These are phyloP conservation scores for Chaetophractus vellerosus DNA, from an alignment of 2,797 vertebrate species.

Conservation along the genomic window DNA sequence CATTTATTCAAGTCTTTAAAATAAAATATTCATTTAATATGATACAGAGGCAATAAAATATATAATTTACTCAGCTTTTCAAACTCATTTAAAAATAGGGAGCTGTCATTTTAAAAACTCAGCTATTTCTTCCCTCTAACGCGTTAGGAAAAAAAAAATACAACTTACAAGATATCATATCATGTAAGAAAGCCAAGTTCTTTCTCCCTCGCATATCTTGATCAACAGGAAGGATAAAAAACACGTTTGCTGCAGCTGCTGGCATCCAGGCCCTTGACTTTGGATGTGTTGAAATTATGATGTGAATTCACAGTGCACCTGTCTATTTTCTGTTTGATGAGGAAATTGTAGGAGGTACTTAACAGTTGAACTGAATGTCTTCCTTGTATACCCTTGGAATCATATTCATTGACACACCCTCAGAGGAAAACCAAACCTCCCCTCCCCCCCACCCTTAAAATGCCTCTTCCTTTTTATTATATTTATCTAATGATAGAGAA, in stretches of 20 bases:
- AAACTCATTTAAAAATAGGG: conserved; percentile 82
- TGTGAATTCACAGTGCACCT: conserved; percentile 57
- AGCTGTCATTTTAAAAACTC: conserved; percentile 68
- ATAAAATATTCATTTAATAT: conserved; percentile 81
- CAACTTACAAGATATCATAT: conserved; percentile 45
- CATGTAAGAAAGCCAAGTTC: conserved; percentile 54
- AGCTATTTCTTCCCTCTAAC: conserved; percentile 70
- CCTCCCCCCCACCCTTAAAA: neutral
- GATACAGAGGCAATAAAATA: conserved; percentile 81
- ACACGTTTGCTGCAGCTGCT: conserved; percentile 48
- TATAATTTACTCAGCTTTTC: conserved; percentile 79
- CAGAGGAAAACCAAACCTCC: conserved; percentile 39
- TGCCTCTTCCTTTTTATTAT: neutral
- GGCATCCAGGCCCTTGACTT: conserved; percentile 54
- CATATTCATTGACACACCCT: neutral
- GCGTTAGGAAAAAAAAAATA: conserved; percentile 48
- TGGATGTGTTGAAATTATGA: neutral
- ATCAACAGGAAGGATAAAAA: conserved; percentile 66
- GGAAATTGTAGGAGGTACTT: conserved; percentile 1
- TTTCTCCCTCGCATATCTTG: conserved; percentile 45
- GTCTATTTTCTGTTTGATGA: conserved; percentile 59
- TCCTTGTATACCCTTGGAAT: neutral
- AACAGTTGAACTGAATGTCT: neutral
- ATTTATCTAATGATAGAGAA: conserved; percentile 13
- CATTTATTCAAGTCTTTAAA: conserved; percentile 86